Evolutionary conservation across 2,797 vertebrate genomes (phyloP).

Genomic region (Gambusia yucatana): DNA sequence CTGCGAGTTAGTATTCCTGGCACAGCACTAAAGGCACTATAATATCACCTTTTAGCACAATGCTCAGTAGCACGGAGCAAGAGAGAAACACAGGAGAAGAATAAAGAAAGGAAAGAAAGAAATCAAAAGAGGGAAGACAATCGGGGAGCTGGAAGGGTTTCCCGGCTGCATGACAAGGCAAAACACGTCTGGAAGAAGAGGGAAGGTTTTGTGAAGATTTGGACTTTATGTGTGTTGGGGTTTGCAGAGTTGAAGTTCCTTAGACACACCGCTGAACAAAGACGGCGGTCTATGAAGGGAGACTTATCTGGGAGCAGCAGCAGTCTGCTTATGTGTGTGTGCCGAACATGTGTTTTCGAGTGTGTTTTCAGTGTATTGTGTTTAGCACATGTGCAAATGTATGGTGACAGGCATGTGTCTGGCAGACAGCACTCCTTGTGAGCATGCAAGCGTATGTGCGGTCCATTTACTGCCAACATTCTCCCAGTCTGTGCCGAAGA

Average conservation of each 20-base stretch:
- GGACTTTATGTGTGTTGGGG: conserved; percentile 24
- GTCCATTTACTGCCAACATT: conserved; percentile 21
- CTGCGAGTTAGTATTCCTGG: conserved; percentile 72
- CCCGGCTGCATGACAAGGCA: conserved; percentile 2
- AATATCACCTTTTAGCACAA: conserved; percentile 75
- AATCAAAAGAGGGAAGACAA: conserved; percentile 17
- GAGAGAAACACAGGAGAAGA: conserved; percentile 21
- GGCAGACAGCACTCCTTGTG: conserved; percentile 4
- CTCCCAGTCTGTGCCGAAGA: not conserved
- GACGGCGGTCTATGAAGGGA: conserved; percentile 63
- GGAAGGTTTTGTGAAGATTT: conserved; percentile 52
- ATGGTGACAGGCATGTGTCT: conserved; percentile 19
- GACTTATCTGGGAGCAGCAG: conserved; percentile 76
- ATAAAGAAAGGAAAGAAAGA: conserved; percentile 5
- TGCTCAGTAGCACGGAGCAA: conserved; percentile 48
- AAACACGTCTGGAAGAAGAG: conserved; percentile 28
- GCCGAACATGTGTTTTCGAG: conserved; percentile 13
- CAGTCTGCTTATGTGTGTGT: conserved; percentile 44
- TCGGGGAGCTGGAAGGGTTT: conserved; percentile 25
- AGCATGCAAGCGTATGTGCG: conserved; percentile 1
- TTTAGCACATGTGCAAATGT: conserved; percentile 5
- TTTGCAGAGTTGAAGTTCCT: conserved; percentile 67
- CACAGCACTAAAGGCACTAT: conserved; percentile 67
- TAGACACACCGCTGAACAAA: conserved; percentile 61
- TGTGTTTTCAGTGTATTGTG: not conserved